Evolutionary conservation across 2,113 vertebrate species (phyloP).

Genomic region (Crotalus tigris): DNA sequence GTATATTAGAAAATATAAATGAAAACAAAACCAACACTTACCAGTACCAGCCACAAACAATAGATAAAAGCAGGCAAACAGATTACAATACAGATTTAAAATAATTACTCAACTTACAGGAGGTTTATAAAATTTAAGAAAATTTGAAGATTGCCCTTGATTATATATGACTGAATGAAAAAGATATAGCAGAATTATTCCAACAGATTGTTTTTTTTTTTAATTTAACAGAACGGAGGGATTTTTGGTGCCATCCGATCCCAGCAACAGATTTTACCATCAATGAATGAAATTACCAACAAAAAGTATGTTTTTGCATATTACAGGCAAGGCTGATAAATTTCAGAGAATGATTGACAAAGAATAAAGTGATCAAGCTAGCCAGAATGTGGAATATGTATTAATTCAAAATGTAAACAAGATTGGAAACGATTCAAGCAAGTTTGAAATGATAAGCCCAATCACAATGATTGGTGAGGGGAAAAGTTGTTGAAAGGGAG

Average conservation of each 20-base stretch:
- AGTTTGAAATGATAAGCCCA: neutral
- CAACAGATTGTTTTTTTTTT: neutral
- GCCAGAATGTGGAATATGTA: neutral
- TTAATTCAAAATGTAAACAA: neutral
- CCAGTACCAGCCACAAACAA: slow-evolving; percentile 50
- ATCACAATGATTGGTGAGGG: neutral
- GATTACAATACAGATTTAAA: slow-evolving; percentile 12
- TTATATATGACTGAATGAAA: neutral
- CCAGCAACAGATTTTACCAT: neutral
- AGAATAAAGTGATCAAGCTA: neutral
- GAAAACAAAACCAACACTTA: slow-evolving; percentile 50
- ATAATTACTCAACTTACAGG: slow-evolving; percentile 21
- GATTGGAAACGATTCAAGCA: neutral
- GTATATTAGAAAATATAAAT: slow-evolving; percentile 58
- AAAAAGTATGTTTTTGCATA: neutral
- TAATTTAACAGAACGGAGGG: neutral
- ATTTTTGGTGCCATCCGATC: neutral
- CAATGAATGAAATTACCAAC: neutral
- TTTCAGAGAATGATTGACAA: neutral
- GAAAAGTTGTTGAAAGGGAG: neutral
- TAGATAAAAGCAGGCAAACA: slow-evolving; percentile 50
- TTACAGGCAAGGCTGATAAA: neutral
- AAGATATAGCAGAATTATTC: neutral
- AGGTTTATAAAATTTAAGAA: slow-evolving; percentile 1
- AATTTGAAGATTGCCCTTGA: slow-evolving; percentile 20